Conservation (phyloP, 2,888 invertebrate genomes). For the Omphaloscelis lunosa region DNA sequence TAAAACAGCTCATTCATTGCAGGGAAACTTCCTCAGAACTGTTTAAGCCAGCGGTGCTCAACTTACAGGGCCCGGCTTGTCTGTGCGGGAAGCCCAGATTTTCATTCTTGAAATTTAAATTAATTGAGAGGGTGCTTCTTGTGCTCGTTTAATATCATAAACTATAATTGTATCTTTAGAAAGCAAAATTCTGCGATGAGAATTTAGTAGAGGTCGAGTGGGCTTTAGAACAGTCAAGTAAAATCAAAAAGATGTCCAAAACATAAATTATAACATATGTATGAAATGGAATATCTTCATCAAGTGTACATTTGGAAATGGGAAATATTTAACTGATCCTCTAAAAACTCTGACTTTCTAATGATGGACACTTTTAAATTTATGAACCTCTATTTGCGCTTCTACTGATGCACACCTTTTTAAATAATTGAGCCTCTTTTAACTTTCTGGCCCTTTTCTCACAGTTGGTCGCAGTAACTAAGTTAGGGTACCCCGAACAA, state of each 20-base stretch:
- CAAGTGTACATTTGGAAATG: not conserved
- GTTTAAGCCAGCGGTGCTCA: conserved; percentile 43
- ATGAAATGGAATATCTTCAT: not conserved
- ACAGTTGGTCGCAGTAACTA: no score
- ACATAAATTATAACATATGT: not conserved
- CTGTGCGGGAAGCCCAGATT: conserved; percentile 27
- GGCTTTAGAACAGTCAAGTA: not conserved
- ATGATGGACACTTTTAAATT: no score
- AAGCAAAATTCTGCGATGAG: not conserved
- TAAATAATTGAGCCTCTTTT: no score
- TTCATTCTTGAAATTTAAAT: conserved; percentile 38
- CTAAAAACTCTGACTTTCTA: no score
- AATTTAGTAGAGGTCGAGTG: not conserved
- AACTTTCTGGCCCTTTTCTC: no score
- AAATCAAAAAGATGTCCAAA: not conserved
- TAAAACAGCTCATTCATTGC: conserved; percentile 38
- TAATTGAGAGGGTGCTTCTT: conserved; percentile 30
- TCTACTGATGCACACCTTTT: no score
- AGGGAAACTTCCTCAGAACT: conserved; percentile 29
- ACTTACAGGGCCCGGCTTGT: conserved; percentile 26
- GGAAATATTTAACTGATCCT: no score
- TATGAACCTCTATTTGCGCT: no score
- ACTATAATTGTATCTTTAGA: conserved; percentile 18
- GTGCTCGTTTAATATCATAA: conserved; percentile 10
- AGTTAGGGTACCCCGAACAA: no score